Conservation (phyloP, 2,797 vertebrate genomes). For the Trachurus trachurus region DNA sequence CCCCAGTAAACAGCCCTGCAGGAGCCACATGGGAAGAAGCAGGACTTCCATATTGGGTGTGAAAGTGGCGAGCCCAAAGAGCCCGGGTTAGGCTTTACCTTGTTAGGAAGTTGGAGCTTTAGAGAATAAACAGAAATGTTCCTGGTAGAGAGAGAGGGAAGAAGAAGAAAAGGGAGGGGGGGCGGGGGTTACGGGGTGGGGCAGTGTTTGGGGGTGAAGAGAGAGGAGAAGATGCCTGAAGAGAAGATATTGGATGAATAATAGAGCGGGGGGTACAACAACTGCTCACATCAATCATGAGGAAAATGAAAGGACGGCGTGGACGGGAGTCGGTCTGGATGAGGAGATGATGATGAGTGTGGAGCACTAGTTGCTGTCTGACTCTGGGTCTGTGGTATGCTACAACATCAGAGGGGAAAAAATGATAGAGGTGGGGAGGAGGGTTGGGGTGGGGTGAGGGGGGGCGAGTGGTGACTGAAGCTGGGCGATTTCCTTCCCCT, state of each 20-base stretch:
- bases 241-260: conserved; percentile 31
- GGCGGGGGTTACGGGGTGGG: background rate
- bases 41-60: conserved; percentile 88
- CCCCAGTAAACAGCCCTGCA: conserved; percentile 63
- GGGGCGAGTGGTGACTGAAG: conserved; percentile 21
- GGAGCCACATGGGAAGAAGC: conserved; percentile 62
- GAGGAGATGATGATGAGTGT: conserved; percentile 41
- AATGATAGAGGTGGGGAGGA: background rate
- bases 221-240: conserved; percentile 5
- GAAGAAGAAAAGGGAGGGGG: background rate
- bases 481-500: conserved; percentile 73
- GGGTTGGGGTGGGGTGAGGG: conserved; percentile 1
- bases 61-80: conserved; percentile 62
- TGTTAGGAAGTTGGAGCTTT: conserved; percentile 86
- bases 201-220: conserved; percentile 10
- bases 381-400: conserved; percentile 66
- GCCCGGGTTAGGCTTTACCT: conserved; percentile 79
- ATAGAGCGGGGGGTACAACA: conserved; percentile 14
- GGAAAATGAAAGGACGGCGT: conserved; percentile 18
- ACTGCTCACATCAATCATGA: conserved; percentile 20
- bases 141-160: conserved; percentile 30
- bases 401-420: background rate
- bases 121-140: conserved; percentile 82
- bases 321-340: conserved; percentile 13
- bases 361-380: conserved; percentile 54